A percentile compares a stretch with the other conserved stretches of the same genome.
These are phyloP conservation scores for Ochlodes sylvanus DNA, from an alignment of 2,888 invertebrate genomes.

Conservation along the genomic window DNA sequence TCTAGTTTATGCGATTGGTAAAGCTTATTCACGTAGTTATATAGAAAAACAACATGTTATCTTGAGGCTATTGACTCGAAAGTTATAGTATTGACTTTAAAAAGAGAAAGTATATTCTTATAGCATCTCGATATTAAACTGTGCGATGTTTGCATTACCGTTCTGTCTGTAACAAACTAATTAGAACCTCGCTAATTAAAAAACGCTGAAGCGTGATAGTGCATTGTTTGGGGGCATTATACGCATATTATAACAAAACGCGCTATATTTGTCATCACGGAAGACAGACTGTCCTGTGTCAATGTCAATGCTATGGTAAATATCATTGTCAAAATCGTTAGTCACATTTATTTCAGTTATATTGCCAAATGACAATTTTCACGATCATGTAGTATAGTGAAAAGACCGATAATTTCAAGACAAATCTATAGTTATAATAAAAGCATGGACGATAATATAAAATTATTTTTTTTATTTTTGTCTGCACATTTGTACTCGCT, in stretches of 20 bases:
- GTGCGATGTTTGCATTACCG: constrained; percentile 4
- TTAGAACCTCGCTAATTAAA: constrained; percentile 21
- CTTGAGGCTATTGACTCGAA: constrained; percentile 4
- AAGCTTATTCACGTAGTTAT: neutral
- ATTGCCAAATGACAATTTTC: no score
- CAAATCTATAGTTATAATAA: no score
- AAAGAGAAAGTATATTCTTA: constrained; percentile 22
- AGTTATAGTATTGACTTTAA: neutral
- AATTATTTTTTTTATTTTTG: no score
- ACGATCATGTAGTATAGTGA: no score
- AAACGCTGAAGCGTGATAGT: neutral
- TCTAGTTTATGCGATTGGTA: neutral
- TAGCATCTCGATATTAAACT: constrained; percentile 1
- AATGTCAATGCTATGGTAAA: no score
- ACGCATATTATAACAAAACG: neutral
- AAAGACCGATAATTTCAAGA: no score
- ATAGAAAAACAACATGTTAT: neutral
- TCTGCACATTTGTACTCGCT: no score
- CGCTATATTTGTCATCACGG: no score
- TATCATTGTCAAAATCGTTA: no score
- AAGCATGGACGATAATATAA: no score
- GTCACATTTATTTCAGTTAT: no score
- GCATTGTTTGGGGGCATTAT: neutral
- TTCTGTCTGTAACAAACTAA: constrained; percentile 13
- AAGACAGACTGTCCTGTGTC: no score